A percentile compares a stretch with the other conserved stretches of the same genome.
phyloP scores from a whole-genome alignment of 2,888 invertebrate genomes.

The Cataglyphis albicans region DNA sequence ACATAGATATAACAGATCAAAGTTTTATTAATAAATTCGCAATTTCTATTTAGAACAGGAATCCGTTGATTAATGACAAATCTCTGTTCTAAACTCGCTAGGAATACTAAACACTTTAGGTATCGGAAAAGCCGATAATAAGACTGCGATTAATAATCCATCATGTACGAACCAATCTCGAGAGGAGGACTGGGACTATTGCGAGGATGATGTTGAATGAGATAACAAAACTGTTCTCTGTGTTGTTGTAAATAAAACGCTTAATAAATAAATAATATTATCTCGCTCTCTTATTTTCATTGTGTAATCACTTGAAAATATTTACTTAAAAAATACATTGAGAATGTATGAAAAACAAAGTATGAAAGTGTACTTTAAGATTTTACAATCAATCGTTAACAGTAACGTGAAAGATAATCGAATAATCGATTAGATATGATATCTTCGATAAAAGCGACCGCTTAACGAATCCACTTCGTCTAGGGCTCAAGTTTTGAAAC shows the following conservation, averaged over 20 bases:
- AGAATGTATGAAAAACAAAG: not conserved
- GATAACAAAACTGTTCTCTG: not conserved
- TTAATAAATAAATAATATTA: not conserved
- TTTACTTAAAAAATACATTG: not conserved
- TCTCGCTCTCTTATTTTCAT: not conserved
- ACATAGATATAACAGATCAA: not conserved
- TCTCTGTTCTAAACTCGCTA: constrained; percentile 21
- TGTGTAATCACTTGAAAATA: not conserved
- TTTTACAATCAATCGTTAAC: not conserved
- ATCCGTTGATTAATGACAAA: constrained; percentile 16
- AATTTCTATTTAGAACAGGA: not conserved
- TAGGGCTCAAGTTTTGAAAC: constrained; percentile 44
- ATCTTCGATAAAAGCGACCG: not conserved
- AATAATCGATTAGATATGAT: not conserved
- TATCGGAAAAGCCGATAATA: not conserved
- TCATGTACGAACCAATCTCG: not conserved
- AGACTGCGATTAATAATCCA: not conserved
- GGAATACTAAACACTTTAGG: constrained; percentile 34
- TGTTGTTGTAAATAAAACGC: not conserved
- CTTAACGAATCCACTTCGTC: not conserved
- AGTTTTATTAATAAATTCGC: not conserved
- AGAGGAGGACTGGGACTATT: constrained; percentile 75
- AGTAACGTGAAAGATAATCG: not conserved
- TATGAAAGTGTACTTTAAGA: not conserved
- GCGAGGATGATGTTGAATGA: constrained; percentile 59